Conservation (phyloP, 2,113 vertebrate genomes). For the Grus americana region DNA sequence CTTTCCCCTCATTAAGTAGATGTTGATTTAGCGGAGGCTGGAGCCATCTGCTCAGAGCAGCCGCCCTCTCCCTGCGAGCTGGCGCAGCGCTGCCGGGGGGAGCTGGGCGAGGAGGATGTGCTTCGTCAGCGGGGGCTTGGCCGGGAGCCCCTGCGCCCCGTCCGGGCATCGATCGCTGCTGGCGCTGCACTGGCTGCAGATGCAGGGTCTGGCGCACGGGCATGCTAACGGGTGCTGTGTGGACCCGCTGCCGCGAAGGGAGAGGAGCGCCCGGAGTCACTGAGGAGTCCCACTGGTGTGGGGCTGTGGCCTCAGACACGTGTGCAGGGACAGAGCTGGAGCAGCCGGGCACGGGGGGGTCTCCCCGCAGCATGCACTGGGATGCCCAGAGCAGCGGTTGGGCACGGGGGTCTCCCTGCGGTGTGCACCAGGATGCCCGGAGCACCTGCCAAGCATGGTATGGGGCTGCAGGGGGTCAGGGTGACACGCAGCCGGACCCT, state of each 20-base stretch:
- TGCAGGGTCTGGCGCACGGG: not conserved
- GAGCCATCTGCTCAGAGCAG: conserved; percentile 50
- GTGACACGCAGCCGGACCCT: accelerated
- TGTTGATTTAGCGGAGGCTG: conserved; percentile 40
- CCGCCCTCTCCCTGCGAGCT: not conserved
- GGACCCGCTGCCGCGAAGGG: not conserved
- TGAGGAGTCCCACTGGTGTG: accelerated
- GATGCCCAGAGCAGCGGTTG: not conserved
- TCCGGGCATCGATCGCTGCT: not conserved
- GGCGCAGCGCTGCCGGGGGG: not conserved
- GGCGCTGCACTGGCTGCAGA: not conserved
- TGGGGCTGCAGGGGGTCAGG: not conserved
- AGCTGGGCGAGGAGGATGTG: conserved; percentile 11
- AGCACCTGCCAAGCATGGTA: accelerated
- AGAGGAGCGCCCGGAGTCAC: not conserved
- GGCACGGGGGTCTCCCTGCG: accelerated
- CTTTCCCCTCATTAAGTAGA: conserved; percentile 46
- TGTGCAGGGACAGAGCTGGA: not conserved
- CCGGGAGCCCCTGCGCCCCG: not conserved
- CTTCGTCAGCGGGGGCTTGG: conserved; percentile 45
- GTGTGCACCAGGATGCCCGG: not conserved
- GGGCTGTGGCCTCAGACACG: accelerated
- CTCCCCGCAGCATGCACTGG: accelerated
- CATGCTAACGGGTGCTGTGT: accelerated
- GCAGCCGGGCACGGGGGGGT: accelerated